A percentile compares a stretch with the other conserved stretches of the same genome.
These are phyloP conservation scores for Fregetta grallaria DNA, from an alignment of 2,113 vertebrate species.

Conservation along the genomic window DNA sequence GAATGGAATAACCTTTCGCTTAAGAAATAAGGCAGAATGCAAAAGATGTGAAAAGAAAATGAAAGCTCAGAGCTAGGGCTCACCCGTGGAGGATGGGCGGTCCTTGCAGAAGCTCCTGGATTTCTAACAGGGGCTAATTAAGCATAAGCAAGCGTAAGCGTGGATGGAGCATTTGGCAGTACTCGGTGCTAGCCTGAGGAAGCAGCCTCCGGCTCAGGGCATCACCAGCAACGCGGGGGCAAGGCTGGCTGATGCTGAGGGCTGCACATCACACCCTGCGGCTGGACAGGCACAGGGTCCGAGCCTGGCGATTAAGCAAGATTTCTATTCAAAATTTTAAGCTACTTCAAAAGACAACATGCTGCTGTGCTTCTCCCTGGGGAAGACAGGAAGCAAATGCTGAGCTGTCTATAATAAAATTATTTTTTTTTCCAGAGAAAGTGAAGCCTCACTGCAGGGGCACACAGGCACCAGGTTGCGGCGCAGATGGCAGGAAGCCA, in stretches of 20 bases:
- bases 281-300: neutral
- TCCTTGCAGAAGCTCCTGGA: neutral
- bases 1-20: neutral
- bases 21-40: neutral
- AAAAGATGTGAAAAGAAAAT: neutral
- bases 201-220: neutral
- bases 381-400: neutral
- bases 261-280: neutral
- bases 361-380: neutral
- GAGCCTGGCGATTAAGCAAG: neutral
- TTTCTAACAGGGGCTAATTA: neutral
- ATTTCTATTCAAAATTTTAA: neutral
- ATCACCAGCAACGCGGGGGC: neutral
- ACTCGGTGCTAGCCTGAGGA: neutral
- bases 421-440: neutral
- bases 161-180: neutral
- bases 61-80: neutral
- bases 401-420: neutral
- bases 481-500: neutral
- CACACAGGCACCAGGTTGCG: neutral
- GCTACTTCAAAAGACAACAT: neutral
- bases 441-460: neutral
- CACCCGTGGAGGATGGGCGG: neutral
- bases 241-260: neutral
- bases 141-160: neutral